Conservation (phyloP, 2,797 vertebrate genomes). For the Chelon labrosus region DNA sequence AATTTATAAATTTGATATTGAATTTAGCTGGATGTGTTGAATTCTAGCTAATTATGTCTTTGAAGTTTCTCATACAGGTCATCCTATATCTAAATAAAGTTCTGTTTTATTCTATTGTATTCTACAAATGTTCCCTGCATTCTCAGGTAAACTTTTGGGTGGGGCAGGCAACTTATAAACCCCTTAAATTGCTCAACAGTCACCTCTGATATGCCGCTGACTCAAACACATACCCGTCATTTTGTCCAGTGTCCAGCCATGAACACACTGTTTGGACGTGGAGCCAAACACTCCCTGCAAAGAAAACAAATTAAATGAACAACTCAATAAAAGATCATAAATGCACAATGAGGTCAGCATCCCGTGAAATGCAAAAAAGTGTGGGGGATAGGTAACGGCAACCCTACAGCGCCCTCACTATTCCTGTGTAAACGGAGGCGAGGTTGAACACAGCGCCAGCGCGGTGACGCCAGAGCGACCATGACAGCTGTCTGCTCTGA, state of each 20-base stretch:
- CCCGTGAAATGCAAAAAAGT: not conserved
- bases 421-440: slow-evolving; percentile 23
- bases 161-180: not conserved
- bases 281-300: not conserved
- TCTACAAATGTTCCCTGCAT: too few species aligned
- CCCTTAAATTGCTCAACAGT: not conserved
- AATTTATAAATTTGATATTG: too few species aligned
- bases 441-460: slow-evolving; percentile 29
- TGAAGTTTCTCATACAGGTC: too few species aligned
- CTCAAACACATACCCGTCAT: not conserved
- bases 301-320: not conserved
- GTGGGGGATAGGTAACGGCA: slow-evolving; percentile 46
- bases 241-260: not conserved
- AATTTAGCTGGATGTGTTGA: too few species aligned
- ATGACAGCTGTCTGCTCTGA: slow-evolving; percentile 69
- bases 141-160: too few species aligned
- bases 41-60: too few species aligned
- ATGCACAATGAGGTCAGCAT: not conserved
- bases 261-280: not conserved
- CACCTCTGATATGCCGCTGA: not conserved
- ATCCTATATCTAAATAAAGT: too few species aligned
- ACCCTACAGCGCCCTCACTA: slow-evolving; percentile 2
- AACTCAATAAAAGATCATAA: not conserved
- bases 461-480: slow-evolving; percentile 38
- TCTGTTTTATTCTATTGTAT: too few species aligned